These are phyloP conservation scores for Alloscopus bannaensis DNA, from an alignment of 2,888 invertebrate genomes.

Conservation along the genomic window DNA sequence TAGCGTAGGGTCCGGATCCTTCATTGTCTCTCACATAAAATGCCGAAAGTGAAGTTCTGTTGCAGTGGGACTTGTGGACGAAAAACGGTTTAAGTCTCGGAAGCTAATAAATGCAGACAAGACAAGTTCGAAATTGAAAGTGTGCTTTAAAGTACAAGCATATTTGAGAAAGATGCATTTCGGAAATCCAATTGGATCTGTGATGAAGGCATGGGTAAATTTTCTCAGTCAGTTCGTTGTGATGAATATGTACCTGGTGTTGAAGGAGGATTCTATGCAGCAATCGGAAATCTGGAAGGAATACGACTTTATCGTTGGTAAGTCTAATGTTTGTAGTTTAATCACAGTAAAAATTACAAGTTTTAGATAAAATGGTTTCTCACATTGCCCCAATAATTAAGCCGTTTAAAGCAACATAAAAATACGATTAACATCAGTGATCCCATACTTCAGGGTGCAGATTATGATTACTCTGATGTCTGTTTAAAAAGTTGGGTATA, in stretches of 20 bases:
- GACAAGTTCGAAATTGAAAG: no score
- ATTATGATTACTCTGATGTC: no score
- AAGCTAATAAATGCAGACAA: no score
- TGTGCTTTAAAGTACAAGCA: no score
- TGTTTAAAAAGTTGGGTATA: no score
- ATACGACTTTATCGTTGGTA: slow-evolving; percentile 70
- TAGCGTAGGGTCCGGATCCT: no score
- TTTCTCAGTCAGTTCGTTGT: slow-evolving; percentile 69
- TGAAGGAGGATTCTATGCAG: slow-evolving; percentile 66
- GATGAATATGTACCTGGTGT: slow-evolving; percentile 66
- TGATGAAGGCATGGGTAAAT: slow-evolving; percentile 66
- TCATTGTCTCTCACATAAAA: no score
- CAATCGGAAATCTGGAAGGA: slow-evolving; percentile 49
- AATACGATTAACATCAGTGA: no score
- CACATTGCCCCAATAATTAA: slow-evolving; percentile 9
- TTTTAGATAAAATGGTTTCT: slow-evolving; percentile 4
- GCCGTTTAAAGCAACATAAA: background rate
- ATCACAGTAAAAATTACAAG: background rate
- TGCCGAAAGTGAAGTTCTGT: no score
- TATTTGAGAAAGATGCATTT: no score
- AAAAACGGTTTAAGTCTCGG: no score
- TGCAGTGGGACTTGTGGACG: no score
- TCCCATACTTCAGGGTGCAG: background rate
- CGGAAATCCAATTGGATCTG: slow-evolving; percentile 49
- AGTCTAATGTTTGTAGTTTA: slow-evolving; percentile 22